Percentiles rank a stretch among this genome's conserved stretches.
These are phyloP conservation scores for Dreissena rostriformis DNA, from an alignment of 1,140 invertebrate species.

Conservation along the genomic window DNA sequence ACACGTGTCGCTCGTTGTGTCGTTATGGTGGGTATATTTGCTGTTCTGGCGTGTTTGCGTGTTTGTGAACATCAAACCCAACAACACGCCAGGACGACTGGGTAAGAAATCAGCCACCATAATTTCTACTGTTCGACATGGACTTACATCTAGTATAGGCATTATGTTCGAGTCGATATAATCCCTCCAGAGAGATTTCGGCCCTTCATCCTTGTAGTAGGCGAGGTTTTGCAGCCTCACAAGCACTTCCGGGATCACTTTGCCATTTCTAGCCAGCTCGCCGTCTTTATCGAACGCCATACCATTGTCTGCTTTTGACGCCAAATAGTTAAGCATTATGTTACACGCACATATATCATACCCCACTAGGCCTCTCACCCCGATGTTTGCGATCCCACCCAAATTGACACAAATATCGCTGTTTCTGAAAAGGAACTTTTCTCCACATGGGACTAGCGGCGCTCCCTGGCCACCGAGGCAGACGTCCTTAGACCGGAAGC, in stretches of 20 bases:
- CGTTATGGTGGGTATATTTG: no score
- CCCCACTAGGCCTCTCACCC: constrained; percentile 61
- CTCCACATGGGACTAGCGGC: constrained; percentile 75
- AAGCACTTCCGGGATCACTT: constrained; percentile 63
- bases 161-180: constrained; percentile 70
- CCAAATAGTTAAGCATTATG: constrained; percentile 73
- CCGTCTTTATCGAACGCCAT: constrained; percentile 72
- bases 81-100: no score
- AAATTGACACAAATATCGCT: constrained; percentile 77
- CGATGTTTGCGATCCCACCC: constrained; percentile 79
- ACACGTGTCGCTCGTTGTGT: no score
- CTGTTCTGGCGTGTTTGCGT: no score
- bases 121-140: no score
- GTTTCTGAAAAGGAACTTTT: constrained; percentile 70
- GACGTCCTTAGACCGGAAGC: constrained; percentile 76
- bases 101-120: no score
- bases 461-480: constrained; percentile 78
- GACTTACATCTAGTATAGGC: constrained; percentile 74
- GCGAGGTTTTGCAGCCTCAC: constrained; percentile 64
- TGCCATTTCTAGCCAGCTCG: constrained; percentile 65
- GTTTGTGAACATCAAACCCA: no score
- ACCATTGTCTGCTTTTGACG: constrained; percentile 49
- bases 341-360: constrained; percentile 77
- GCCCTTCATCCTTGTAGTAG: constrained; percentile 68
- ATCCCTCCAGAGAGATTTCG: constrained; percentile 74